Evolutionary conservation across 1,140 invertebrate genomes (phyloP).

Genomic region (Danaus melanippus): DNA sequence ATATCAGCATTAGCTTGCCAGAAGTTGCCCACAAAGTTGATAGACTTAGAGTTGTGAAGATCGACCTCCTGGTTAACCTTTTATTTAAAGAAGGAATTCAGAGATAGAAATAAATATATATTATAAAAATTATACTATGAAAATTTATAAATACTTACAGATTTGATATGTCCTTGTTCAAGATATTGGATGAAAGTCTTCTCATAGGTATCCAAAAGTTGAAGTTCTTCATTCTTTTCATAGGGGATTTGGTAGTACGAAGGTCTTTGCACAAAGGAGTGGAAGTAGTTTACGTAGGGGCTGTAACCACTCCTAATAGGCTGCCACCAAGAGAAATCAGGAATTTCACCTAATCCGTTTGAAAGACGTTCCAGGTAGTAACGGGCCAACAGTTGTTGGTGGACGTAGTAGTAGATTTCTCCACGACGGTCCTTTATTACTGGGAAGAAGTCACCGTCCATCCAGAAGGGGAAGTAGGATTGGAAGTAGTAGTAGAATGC

Average conservation of each 20-base stretch:
- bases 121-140: slow-evolving; percentile 2
- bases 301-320: slow-evolving; percentile 74
- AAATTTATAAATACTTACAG: slow-evolving; percentile 34
- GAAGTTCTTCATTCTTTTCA: slow-evolving; percentile 40
- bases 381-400: slow-evolving; percentile 76
- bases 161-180: slow-evolving; percentile 47
- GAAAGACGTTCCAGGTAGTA: slow-evolving; percentile 80
- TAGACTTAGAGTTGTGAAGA: slow-evolving; percentile 42
- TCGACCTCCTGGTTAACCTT: slow-evolving; percentile 58
- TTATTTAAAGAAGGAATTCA: slow-evolving; percentile 20
- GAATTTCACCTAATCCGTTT: slow-evolving; percentile 74
- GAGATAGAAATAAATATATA: slow-evolving; percentile 6
- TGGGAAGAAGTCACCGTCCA: slow-evolving; percentile 68
- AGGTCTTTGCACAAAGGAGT: slow-evolving; percentile 47
- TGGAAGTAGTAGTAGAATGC: slow-evolving; percentile 81
- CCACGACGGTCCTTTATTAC: slow-evolving; percentile 71
- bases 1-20: slow-evolving; percentile 79
- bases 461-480: slow-evolving; percentile 77
- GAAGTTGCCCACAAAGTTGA: slow-evolving; percentile 78
- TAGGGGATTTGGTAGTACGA: slow-evolving; percentile 41
- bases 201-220: slow-evolving; percentile 50
- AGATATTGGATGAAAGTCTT: slow-evolving; percentile 49
- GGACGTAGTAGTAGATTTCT: slow-evolving; percentile 75
- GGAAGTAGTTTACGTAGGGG: slow-evolving; percentile 54
- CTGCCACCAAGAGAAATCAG: slow-evolving; percentile 73